Percentiles rank a stretch among this genome's conserved stretches.
Evolutionary conservation across 1,140 invertebrate genomes (phyloP).

Genomic region (Heliconius hermathena): DNA sequence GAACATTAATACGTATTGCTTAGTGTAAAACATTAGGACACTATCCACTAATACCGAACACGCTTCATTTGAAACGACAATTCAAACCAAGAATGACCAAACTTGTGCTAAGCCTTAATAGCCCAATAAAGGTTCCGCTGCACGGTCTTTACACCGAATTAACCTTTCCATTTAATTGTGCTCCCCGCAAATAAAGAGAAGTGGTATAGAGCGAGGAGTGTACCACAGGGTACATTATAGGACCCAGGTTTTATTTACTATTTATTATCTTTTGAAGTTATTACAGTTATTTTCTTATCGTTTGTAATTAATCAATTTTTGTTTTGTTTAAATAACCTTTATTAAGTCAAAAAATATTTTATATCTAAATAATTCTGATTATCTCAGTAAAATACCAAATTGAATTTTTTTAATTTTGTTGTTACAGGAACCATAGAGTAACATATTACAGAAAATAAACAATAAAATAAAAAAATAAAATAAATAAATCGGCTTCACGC

Average conservation of each 20-base stretch:
- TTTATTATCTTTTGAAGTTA: background rate
- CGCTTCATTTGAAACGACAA: slow-evolving; percentile 29
- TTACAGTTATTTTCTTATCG: background rate
- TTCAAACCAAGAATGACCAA: slow-evolving; percentile 27
- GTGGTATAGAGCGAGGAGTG: background rate
- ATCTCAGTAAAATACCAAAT: no score
- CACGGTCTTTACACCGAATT: slow-evolving; percentile 28
- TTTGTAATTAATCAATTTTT: background rate
- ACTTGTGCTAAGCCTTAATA: slow-evolving; percentile 34
- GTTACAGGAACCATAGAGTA: no score
- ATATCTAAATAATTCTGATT: no score
- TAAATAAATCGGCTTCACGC: no score
- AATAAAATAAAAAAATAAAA: no score
- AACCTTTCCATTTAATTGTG: slow-evolving; percentile 29
- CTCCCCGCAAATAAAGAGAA: slow-evolving; percentile 24
- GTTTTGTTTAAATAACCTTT: no score
- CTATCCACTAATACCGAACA: slow-evolving; percentile 22
- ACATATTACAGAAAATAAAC: background rate
- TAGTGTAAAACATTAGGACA: background rate
- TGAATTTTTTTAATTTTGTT: no score
- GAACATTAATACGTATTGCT: background rate
- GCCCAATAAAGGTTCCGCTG: slow-evolving; percentile 30
- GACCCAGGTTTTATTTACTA: slow-evolving; percentile 11
- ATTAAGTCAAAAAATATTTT: no score
- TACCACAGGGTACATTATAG: slow-evolving; percentile 8